Evolutionary conservation across 2,113 vertebrate genomes (phyloP).

Genomic region (Lucifuga dentata): DNA sequence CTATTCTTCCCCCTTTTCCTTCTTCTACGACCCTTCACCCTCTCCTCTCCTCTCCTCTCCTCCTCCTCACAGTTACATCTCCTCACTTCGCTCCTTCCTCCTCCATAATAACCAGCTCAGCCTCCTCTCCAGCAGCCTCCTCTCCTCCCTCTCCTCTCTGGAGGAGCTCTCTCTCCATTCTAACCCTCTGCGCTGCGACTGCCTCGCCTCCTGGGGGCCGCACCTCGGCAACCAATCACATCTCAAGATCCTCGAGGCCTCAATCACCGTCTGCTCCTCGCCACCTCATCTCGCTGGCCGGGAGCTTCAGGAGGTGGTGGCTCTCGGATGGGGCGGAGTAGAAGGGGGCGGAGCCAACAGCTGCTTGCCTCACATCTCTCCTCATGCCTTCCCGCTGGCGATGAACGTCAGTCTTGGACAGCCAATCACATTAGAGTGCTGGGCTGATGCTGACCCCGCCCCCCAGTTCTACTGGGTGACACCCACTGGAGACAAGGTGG

Average conservation of each 20-base stretch:
- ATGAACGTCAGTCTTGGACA: conserved; percentile 79
- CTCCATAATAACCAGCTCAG: conserved; percentile 82
- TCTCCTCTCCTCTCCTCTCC: background rate
- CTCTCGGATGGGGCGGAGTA: conserved; percentile 57
- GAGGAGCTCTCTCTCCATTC: conserved; percentile 82
- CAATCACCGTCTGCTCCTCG: conserved; percentile 81
- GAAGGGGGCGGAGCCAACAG: conserved; percentile 58
- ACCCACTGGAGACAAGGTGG: conserved; percentile 83
- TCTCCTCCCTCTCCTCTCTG: conserved; percentile 75
- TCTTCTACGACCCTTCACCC: background rate
- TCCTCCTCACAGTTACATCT: conserved; percentile 61
- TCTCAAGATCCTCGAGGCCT: conserved; percentile 81
- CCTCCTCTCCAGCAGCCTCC: conserved; percentile 73
- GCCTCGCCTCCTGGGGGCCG: conserved; percentile 82
- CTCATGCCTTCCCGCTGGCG: conserved; percentile 71
- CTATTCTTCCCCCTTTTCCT: background rate
- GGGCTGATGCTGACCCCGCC: conserved; percentile 83
- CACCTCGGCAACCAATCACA: conserved; percentile 78
- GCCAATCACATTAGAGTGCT: conserved; percentile 82
- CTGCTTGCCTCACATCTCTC: conserved; percentile 82
- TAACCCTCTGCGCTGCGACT: conserved; percentile 86
- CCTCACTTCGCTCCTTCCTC: conserved; percentile 81
- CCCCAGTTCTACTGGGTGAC: conserved; percentile 88
- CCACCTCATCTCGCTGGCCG: conserved; percentile 79
- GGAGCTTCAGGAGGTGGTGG: conserved; percentile 80